Conservation (phyloP, 1,140 invertebrate genomes). For the Portunus trituberculatus region DNA sequence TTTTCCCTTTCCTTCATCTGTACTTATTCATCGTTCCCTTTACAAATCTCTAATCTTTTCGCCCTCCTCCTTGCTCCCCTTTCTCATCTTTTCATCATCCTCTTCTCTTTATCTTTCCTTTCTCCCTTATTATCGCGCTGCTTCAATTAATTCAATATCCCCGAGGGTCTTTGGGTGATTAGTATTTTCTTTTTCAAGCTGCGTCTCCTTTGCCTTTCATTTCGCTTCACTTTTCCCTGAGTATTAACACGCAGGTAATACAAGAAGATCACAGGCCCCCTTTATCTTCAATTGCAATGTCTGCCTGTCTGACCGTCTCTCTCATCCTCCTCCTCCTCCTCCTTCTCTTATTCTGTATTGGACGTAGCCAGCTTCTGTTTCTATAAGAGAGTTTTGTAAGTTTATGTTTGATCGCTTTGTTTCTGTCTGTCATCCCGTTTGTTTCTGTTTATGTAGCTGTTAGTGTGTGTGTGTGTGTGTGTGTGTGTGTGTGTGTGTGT, state of each 20-base stretch:
- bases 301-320: background rate
- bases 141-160: background rate
- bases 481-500: too few relatives aligned
- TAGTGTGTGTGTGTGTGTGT: too few relatives aligned
- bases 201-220: background rate
- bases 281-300: background rate
- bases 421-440: too few relatives aligned
- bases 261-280: background rate
- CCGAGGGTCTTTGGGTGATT: background rate
- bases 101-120: conserved; percentile 17
- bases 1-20: too few relatives aligned
- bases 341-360: background rate
- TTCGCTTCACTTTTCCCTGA: background rate
- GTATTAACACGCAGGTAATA: background rate
- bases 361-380: too few relatives aligned
- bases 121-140: background rate
- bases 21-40: too few relatives aligned
- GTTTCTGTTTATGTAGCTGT: too few relatives aligned
- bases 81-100: background rate
- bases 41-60: too few relatives aligned
- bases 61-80: background rate
- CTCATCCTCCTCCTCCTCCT: background rate
- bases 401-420: too few relatives aligned
- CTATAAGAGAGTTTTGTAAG: too few relatives aligned
- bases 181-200: background rate